Evolutionary conservation across 2,888 invertebrate species (phyloP).

Genomic region (Schrankia costaestrigalis): DNA sequence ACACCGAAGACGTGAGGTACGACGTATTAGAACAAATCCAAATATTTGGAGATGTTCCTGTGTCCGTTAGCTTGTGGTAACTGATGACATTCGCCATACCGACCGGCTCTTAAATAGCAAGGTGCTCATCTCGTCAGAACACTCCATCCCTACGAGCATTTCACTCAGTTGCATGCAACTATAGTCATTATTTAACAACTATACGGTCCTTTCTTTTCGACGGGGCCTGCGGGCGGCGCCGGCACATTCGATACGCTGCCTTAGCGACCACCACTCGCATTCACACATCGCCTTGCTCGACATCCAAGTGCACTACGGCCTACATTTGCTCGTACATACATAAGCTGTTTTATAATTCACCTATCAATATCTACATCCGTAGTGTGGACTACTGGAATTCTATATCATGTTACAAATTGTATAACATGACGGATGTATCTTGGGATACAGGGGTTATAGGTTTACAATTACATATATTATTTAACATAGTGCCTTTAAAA

Average conservation of each 20-base stretch:
- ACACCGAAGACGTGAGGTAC: slow-evolving; percentile 35
- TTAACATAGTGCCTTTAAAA: no score
- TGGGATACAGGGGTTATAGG: slow-evolving; percentile 2
- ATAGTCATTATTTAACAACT: slow-evolving; percentile 76
- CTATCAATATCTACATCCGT: slow-evolving; percentile 28
- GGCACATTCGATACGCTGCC: slow-evolving; percentile 67
- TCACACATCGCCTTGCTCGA: slow-evolving; percentile 26
- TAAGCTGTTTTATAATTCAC: slow-evolving; percentile 21
- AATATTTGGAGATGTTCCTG: slow-evolving; percentile 68
- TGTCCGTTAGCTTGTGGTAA: slow-evolving; percentile 67
- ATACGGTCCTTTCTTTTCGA: slow-evolving; percentile 77
- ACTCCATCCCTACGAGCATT: slow-evolving; percentile 78
- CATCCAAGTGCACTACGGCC: slow-evolving; percentile 32
- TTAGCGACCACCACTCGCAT: slow-evolving; percentile 60
- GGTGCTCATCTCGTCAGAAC: slow-evolving; percentile 76
- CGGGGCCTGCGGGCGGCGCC: slow-evolving; percentile 51
- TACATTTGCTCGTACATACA: slow-evolving; percentile 33
- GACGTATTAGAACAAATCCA: slow-evolving; percentile 51
- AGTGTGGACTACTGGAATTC: slow-evolving; percentile 26
- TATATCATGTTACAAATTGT: slow-evolving; percentile 17
- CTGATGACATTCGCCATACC: slow-evolving; percentile 77
- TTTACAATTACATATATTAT: background rate
- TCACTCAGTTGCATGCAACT: slow-evolving; percentile 74
- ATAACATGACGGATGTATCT: slow-evolving; percentile 24
- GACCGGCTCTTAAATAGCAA: slow-evolving; percentile 78